Evolutionary conservation across 2,113 vertebrate genomes (phyloP).

Genomic region (Malurus elegans): DNA sequence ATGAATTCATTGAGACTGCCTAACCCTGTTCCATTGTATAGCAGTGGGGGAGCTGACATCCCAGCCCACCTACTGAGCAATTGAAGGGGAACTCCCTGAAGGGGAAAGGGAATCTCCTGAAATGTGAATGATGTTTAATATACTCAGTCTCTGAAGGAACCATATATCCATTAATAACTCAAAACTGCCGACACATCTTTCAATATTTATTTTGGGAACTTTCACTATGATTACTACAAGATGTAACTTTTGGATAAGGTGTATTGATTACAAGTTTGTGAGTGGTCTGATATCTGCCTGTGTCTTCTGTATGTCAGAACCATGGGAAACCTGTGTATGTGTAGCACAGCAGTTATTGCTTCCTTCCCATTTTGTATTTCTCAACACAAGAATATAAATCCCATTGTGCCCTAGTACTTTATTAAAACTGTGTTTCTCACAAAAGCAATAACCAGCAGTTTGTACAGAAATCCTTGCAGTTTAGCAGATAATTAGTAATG

Average conservation of each 20-base stretch:
- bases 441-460: not conserved
- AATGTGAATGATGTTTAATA: not conserved
- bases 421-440: not conserved
- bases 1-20: not conserved
- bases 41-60: accelerated
- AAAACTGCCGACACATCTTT: not conserved
- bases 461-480: not conserved
- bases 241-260: not conserved
- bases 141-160: not conserved
- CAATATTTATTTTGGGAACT: not conserved
- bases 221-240: not conserved
- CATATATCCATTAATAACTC: not conserved
- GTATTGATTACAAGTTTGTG: not conserved
- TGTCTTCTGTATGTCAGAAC: not conserved
- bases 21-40: not conserved
- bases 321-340: not conserved
- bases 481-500: not conserved
- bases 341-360: not conserved
- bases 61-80: not conserved
- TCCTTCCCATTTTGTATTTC: not conserved
- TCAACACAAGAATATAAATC: not conserved
- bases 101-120: not conserved
- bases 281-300: not conserved
- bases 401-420: not conserved
- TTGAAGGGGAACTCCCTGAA: not conserved